These are phyloP conservation scores for Platynereis dumerilii DNA, from an alignment of 2,888 invertebrate genomes.

Conservation along the genomic window DNA sequence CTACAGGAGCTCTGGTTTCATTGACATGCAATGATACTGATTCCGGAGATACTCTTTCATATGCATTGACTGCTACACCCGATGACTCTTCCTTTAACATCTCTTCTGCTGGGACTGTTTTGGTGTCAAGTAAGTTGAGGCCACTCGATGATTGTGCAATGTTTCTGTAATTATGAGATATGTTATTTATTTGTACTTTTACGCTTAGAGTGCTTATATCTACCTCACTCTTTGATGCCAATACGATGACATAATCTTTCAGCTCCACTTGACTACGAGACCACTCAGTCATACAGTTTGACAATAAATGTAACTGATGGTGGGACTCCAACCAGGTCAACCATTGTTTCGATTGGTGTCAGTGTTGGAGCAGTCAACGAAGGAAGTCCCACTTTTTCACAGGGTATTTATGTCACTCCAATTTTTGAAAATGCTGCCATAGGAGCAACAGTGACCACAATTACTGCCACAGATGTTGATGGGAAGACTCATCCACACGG, in stretches of 20 bases:
- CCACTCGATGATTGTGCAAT: too few relatives aligned
- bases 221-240: too few relatives aligned
- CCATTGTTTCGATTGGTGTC: background rate
- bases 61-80: too few relatives aligned
- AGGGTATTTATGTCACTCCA: background rate
- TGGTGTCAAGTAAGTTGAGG: too few relatives aligned
- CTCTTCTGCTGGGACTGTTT: too few relatives aligned
- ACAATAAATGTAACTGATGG: background rate
- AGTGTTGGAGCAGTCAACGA: conserved; percentile 1
- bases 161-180: too few relatives aligned
- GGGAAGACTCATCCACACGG: background rate
- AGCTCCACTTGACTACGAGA: conserved; percentile 1
- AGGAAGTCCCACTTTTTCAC: background rate
- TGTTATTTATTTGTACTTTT: too few relatives aligned
- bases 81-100: too few relatives aligned
- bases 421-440: background rate
- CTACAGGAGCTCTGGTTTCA: background rate
- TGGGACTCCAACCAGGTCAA: background rate
- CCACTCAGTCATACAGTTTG: background rate
- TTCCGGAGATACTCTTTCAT: background rate
- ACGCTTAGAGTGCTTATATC: too few relatives aligned
- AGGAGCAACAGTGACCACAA: background rate
- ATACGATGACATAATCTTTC: too few relatives aligned
- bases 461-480: background rate
- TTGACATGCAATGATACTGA: background rate